Percentiles rank a stretch among this genome's conserved stretches.
These are phyloP conservation scores for Trochalopteron elliotii DNA, from an alignment of 2,113 vertebrate species.

Conservation along the genomic window DNA sequence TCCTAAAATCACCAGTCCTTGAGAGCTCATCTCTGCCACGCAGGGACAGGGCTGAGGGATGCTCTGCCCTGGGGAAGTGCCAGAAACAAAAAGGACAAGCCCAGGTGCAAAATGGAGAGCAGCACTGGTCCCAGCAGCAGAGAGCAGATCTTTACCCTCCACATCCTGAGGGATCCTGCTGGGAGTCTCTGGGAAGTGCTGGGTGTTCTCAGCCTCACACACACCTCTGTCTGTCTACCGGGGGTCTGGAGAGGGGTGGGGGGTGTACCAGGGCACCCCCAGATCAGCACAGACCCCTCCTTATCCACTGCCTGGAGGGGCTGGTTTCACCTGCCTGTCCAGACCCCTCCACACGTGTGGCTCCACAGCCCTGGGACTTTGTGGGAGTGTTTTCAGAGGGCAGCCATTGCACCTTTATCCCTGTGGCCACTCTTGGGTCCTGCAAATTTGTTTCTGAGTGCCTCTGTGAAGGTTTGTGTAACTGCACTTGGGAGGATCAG, in stretches of 20 bases:
- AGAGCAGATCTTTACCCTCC: neutral
- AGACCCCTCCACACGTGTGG: neutral
- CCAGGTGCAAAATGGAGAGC: neutral
- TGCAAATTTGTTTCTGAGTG: neutral
- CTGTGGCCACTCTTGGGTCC: accelerated
- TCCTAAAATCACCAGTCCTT: neutral
- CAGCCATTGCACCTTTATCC: neutral
- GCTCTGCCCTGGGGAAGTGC: neutral
- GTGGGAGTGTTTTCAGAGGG: neutral
- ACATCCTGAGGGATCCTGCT: neutral
- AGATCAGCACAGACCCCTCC: accelerated
- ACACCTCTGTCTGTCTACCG: neutral
- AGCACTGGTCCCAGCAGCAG: neutral
- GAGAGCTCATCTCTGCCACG: neutral
- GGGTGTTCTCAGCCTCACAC: neutral
- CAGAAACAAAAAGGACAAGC: neutral
- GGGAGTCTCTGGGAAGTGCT: neutral
- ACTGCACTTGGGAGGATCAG: neutral
- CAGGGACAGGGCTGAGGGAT: neutral
- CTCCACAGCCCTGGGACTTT: neutral
- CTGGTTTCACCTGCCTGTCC: neutral
- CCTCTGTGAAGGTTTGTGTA: neutral
- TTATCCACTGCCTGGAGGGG: neutral
- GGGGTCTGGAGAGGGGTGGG: neutral
- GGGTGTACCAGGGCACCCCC: neutral